Conservation (phyloP, 2,113 vertebrate species). For the Trachemys scripta region DNA sequence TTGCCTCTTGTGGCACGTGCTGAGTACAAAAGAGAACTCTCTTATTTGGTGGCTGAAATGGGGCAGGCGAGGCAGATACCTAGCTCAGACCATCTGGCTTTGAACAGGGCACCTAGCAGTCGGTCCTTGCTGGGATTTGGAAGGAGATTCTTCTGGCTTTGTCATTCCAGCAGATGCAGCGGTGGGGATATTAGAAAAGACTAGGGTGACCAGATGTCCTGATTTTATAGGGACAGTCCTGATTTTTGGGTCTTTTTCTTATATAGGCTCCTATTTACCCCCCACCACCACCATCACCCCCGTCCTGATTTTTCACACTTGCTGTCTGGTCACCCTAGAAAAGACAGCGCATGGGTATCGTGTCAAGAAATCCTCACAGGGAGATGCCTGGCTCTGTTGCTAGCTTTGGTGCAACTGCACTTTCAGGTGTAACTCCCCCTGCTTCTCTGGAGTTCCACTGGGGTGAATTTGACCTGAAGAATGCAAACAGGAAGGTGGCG, state of each 20-base stretch:
- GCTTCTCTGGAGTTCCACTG: not conserved
- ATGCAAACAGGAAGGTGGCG: not conserved
- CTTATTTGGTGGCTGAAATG: not conserved
- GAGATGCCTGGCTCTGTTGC: not conserved
- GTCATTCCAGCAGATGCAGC: not conserved
- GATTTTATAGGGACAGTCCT: no score
- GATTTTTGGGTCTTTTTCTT: no score
- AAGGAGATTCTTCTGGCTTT: not conserved
- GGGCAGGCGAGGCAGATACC: not conserved
- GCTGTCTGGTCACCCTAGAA: not conserved
- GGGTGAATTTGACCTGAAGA: not conserved
- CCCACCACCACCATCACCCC: no score
- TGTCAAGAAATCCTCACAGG: not conserved
- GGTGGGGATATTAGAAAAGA: not conserved
- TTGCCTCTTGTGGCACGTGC: not conserved
- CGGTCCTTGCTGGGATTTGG: not conserved
- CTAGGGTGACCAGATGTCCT: no score
- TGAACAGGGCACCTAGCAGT: not conserved
- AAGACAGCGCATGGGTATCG: not conserved
- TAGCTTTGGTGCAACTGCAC: not conserved
- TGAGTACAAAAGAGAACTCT: not conserved
- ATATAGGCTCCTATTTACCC: no score
- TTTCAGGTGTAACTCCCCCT: not conserved
- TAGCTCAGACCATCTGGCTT: not conserved
- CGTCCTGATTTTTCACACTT: no score